Conservation (phyloP, 2,888 invertebrate species). For the Exephanes ischioxanthus region DNA sequence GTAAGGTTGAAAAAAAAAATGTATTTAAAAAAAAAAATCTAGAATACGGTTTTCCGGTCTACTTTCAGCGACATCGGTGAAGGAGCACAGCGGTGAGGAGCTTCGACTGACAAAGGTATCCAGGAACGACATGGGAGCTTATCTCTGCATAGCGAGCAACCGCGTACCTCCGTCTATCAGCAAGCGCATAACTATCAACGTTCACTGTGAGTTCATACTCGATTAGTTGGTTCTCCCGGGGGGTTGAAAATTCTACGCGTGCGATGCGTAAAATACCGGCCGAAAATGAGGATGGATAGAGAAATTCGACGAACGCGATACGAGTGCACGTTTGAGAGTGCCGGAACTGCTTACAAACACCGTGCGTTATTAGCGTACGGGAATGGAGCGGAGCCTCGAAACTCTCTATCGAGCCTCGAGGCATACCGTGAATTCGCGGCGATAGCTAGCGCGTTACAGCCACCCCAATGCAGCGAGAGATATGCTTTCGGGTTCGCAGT, state of each 20-base stretch:
- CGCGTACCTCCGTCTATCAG: slow-evolving; percentile 95
- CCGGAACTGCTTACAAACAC: slow-evolving; percentile 15
- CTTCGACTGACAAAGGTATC: slow-evolving; percentile 92
- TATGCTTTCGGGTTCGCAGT: slow-evolving; percentile 87
- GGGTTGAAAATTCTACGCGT: slow-evolving; percentile 13
- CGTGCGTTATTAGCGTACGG: neutral
- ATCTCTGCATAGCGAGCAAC: slow-evolving; percentile 95
- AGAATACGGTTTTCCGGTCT: neutral
- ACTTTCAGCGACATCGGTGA: slow-evolving; percentile 86
- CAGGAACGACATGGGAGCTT: slow-evolving; percentile 95
- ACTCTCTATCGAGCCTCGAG: slow-evolving; percentile 60
- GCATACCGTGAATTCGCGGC: slow-evolving; percentile 62
- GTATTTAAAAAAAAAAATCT: neutral
- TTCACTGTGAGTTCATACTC: slow-evolving; percentile 92
- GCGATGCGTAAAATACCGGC: neutral
- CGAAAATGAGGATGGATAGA: slow-evolving; percentile 13
- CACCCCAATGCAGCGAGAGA: slow-evolving; percentile 38
- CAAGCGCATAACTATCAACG: slow-evolving; percentile 94
- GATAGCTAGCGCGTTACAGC: slow-evolving; percentile 29
- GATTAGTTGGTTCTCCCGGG: slow-evolving; percentile 57
- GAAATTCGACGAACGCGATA: slow-evolving; percentile 10
- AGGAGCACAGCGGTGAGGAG: slow-evolving; percentile 91
- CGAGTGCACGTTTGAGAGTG: neutral
- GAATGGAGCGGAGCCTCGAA: slow-evolving; percentile 31
- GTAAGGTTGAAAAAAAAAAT: neutral